Base-by-base conservation (phyloP, 1,140 invertebrate genomes). In the Formica exsecta region DNA sequence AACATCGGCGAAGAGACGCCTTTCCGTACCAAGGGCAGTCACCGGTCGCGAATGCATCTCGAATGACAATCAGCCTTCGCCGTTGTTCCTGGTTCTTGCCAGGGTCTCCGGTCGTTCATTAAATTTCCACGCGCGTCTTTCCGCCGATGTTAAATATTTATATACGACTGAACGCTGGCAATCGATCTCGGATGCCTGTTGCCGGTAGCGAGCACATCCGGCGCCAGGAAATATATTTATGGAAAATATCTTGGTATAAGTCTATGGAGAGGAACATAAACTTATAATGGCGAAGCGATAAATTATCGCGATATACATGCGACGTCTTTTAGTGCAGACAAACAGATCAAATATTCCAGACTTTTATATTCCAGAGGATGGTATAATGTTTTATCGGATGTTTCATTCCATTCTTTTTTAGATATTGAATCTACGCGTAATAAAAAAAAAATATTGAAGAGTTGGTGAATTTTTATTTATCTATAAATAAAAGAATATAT, bases 1-100 rank as follows among this genome's bases (percentile, higher is more conserved):
- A 87, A 59, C 79, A 79, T 87, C 51, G 80, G 38, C 88, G 79
- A n/a, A 79, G 79, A 85, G 65, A 87, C 66, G 89, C 68, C 87
- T 90, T 89, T 89, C 87, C 85, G 73, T 85, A 57, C 64, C 61
- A 90, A 90, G 89, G 89, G 76, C 89, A 90, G 54, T 90, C 89
- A 87, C 86, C 86, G 80, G 86, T 86, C 61, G 71, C 29, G 36
- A 44, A 74, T 77, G 86, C 86, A 62, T 29, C 81, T 61, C 75
- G 89, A 90, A 90, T 90, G 86, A 88, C 71, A 90, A 90, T 88
- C 75, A 75, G 64, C n/a, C 22, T 36, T 36, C 48, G 44, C 79
- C 62, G 62, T 81, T 86, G 80, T 86, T 59, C 61, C 48, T 59
- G 25, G 29, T n/a, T 70, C 29, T 5, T 19, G 1, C 41, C 41